Evolutionary conservation across 2,888 invertebrate species (phyloP).

Genomic region (Phorcus lineatus): DNA sequence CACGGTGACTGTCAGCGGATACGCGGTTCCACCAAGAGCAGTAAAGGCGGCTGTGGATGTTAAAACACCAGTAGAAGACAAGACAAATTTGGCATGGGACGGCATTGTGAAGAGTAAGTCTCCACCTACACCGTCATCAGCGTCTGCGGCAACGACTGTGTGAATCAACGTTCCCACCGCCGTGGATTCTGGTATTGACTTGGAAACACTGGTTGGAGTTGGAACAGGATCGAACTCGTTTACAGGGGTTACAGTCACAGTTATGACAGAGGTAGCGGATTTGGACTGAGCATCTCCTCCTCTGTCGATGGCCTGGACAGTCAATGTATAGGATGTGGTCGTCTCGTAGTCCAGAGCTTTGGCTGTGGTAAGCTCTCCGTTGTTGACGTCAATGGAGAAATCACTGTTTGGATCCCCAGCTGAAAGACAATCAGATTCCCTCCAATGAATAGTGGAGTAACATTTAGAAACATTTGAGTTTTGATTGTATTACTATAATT

Average conservation of each 20-base stretch:
- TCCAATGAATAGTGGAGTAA: neutral
- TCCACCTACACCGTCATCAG: slow-evolving; percentile 46
- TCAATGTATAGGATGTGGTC: slow-evolving; percentile 46
- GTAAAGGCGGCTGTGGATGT: slow-evolving; percentile 19
- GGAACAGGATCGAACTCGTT: slow-evolving; percentile 51
- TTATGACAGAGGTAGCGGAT: slow-evolving; percentile 34
- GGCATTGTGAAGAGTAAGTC: slow-evolving; percentile 30
- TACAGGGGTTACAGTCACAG: slow-evolving; percentile 45
- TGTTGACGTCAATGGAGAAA: slow-evolving; percentile 36
- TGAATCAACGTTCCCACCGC: slow-evolving; percentile 40
- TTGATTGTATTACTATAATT: no score
- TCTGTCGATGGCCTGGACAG: slow-evolving; percentile 52
- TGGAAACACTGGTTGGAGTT: slow-evolving; percentile 33
- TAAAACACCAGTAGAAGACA: slow-evolving; percentile 31
- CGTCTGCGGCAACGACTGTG: slow-evolving; percentile 51
- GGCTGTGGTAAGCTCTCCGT: slow-evolving; percentile 45
- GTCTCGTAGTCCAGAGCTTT: slow-evolving; percentile 60
- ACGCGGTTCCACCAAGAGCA: neutral
- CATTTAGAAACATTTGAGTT: no score
- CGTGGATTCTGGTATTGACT: slow-evolving; percentile 40
- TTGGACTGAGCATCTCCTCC: slow-evolving; percentile 49
- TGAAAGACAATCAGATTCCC: no score
- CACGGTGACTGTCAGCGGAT: slow-evolving; percentile 22
- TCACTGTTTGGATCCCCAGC: slow-evolving; percentile 47
- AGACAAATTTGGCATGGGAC: slow-evolving; percentile 72